Evolutionary conservation across 2,888 invertebrate genomes (phyloP), one percentile per base, ranked within the genome.

Genomic region (Caprella mutica): DNA sequence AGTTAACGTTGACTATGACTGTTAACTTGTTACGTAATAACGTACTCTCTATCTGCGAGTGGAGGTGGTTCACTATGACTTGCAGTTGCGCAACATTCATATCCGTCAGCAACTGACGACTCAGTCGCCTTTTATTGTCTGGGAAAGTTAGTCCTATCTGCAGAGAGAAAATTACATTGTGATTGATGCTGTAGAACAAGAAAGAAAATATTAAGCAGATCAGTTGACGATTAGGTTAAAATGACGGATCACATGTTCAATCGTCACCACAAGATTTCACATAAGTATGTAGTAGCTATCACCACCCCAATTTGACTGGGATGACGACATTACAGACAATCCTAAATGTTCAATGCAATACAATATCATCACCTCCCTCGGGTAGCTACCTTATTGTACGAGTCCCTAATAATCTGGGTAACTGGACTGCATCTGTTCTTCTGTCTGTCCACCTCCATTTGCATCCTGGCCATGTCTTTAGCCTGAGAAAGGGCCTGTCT

Each of bases 31-130:
- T 23, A 23, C 17, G 5, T 27, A 17, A 19, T 12, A 46, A 68
- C 74, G 71, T 70, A 79, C 79, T 75, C 74, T 93, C 92, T 70
- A 94, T 93, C 77, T 91, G 87, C 56, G 88, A 85, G 75, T 92
- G 92, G 61, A 94, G 77, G 75, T 92, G 92, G 73, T 94, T 93
- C 62, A 92, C 91, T 68, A 94, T 85, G 63, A 93, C 88, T 80
- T 93, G 87, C 60, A 92, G 76, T 75, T 93, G 92, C 35, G 91
- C 87, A 61, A 93, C 82, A 73, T 92, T 93, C 84, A 94, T 88
- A 71, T 90, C 89, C 24, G 88, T 87, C 68, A 93, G 78, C 68
- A 90, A 80, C 70, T 86, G 86, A 29, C 89, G 79, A 12, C 86
- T 86, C 54, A 93, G 66, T 46, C 90, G 81, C 66, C 88, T 81